Evolutionary conservation across 2,888 invertebrate species (phyloP).

Genomic region (Luperina testacea): DNA sequence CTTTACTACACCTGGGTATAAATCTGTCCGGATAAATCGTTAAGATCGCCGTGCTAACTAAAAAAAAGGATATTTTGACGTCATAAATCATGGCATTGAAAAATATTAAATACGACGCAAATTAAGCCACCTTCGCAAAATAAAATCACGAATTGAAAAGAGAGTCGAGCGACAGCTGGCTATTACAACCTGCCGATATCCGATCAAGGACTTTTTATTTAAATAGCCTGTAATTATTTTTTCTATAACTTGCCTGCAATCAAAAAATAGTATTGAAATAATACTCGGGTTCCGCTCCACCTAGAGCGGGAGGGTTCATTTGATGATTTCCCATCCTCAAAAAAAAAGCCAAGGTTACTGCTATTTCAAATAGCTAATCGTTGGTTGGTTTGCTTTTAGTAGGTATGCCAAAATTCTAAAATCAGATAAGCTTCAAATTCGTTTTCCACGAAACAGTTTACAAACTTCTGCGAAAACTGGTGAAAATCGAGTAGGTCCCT

Average conservation of each 20-base stretch:
- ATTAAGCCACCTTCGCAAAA: constrained; percentile 42
- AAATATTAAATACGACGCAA: constrained; percentile 41
- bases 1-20: constrained; percentile 67
- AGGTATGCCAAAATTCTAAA: neutral
- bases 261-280: neutral
- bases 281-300: neutral
- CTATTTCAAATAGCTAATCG: neutral
- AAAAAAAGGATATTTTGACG: constrained; percentile 30
- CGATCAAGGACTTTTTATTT: constrained; percentile 4
- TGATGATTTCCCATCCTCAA: too few relatives aligned
- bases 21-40: constrained; percentile 63
- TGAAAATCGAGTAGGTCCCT: constrained; percentile 28
- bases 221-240: neutral
- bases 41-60: constrained; percentile 39
- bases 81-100: constrained; percentile 42
- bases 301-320: too few relatives aligned
- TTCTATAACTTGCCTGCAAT: neutral
- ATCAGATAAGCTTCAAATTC: constrained; percentile 22
- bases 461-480: constrained; percentile 23
- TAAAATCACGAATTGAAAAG: constrained; percentile 37
- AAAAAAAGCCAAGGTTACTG: neutral
- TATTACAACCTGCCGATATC: constrained; percentile 39
- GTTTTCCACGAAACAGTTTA: constrained; percentile 17
- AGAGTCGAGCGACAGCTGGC: constrained; percentile 41
- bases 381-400: too few relatives aligned